phyloP scores from a whole-genome alignment of 2,797 vertebrate species.

The Pelodytes ibericus region DNA sequence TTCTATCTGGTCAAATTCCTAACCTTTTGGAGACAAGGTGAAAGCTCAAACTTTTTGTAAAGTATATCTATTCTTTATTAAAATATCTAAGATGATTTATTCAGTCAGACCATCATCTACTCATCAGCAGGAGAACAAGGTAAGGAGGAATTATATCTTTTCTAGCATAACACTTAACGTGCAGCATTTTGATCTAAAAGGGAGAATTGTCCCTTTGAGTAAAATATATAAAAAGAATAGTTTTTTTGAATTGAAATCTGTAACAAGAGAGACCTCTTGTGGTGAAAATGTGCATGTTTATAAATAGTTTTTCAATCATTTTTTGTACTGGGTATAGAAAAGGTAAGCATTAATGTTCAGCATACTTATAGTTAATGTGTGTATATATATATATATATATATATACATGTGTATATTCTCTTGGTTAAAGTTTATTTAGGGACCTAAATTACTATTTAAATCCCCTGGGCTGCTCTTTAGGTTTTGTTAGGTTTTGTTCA shows the following conservation, averaged over 20 bases:
- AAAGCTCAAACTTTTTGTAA: constrained; percentile 73
- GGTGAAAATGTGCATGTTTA: constrained; percentile 64
- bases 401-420: too few relatives aligned
- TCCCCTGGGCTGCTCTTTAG: too few relatives aligned
- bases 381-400: too few relatives aligned
- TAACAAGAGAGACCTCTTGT: constrained; percentile 97
- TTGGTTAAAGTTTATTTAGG: too few relatives aligned
- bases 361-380: too few relatives aligned
- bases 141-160: constrained; percentile 74
- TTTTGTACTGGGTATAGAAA: not conserved
- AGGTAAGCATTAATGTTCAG: not conserved
- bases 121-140: constrained; percentile 74
- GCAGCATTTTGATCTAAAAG: constrained; percentile 73
- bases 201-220: constrained; percentile 76
- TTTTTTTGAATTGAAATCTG: constrained; percentile 75
- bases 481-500: too few relatives aligned
- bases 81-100: constrained; percentile 75
- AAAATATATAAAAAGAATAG: constrained; percentile 66
- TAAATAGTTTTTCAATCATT: not conserved
- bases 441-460: too few relatives aligned
- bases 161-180: constrained; percentile 70
- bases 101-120: constrained; percentile 74
- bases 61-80: constrained; percentile 70
- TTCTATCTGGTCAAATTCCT: constrained; percentile 68
- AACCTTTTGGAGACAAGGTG: constrained; percentile 70